Conservation (phyloP, 2,797 vertebrate species). For the Chaenodraco wilsoni region DNA sequence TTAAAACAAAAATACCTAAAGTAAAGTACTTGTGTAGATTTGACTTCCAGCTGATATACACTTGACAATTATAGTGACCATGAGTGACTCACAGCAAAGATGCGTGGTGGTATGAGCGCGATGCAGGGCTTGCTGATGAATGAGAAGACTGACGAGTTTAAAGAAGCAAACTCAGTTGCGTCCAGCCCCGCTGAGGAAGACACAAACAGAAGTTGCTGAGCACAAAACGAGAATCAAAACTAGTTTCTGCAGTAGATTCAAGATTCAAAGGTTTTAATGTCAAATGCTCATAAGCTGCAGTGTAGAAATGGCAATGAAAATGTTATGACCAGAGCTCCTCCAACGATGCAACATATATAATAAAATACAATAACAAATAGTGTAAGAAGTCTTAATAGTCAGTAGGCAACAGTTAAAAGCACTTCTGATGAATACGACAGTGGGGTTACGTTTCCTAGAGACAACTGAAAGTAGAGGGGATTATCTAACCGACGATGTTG, state of each 20-base stretch:
- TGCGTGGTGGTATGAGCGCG: conserved; percentile 59
- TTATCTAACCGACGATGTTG: conserved; percentile 75
- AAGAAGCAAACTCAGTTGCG: conserved; percentile 57
- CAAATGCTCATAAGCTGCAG: no score
- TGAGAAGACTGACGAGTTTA: conserved; percentile 62
- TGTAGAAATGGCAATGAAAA: no score
- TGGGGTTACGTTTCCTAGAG: not conserved
- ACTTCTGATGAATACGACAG: not conserved
- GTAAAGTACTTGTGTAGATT: not conserved
- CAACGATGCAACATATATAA: no score
- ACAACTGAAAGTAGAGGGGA: not conserved
- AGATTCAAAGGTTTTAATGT: no score
- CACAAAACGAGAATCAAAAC: not conserved
- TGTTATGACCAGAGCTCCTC: no score
- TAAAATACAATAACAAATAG: no score
- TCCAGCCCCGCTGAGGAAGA: conserved; percentile 72
- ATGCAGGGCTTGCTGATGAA: conserved; percentile 63
- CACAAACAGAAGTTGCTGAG: not conserved
- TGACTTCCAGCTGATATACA: not conserved
- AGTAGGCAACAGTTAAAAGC: not conserved
- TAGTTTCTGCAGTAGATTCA: not conserved
- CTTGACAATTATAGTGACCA: not conserved
- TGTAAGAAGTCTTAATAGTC: no score
- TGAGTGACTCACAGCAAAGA: conserved; percentile 73
- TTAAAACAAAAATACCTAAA: not conserved